Percentiles rank a stretch among this genome's conserved stretches.
Conservation (phyloP, 2,888 invertebrate species). For the Cheilosia grossa region DNA sequence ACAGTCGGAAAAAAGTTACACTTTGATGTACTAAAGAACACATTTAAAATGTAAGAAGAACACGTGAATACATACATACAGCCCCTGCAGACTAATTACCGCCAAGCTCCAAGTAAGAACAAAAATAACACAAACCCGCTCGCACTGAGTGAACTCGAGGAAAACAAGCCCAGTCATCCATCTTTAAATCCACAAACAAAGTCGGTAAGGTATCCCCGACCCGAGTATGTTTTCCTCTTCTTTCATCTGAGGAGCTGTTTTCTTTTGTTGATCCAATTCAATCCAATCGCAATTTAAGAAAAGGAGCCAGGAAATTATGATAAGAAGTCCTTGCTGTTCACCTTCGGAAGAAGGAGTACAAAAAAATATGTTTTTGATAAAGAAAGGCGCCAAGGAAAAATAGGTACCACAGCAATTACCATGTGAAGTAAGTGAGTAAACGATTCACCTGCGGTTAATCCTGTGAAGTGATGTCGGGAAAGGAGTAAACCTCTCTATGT, state of each 20-base stretch:
- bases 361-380: not conserved
- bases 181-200: constrained; percentile 28
- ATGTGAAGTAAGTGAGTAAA: not conserved
- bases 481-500: constrained; percentile 1
- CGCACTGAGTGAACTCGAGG: not conserved
- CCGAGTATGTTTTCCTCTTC: not conserved
- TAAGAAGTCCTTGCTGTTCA: no score
- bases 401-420: not conserved
- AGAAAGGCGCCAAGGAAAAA: constrained; percentile 3
- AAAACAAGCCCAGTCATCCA: constrained; percentile 11
- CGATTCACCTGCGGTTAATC: constrained; percentile 9
- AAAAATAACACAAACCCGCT: no score
- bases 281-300: not conserved
- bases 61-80: no score
- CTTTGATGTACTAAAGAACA: no score
- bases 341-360: not conserved
- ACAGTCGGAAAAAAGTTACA: no score
- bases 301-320: not conserved
- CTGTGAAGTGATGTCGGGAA: constrained; percentile 11
- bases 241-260: no score
- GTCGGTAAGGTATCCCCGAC: constrained; percentile 10
- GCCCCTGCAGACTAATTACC: no score
- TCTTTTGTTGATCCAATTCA: not conserved
- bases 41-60: no score
- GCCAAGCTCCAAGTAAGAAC: no score